Conservation (phyloP, 2,888 invertebrate species). For the Aphelenchoides bicaudatus region DNA sequence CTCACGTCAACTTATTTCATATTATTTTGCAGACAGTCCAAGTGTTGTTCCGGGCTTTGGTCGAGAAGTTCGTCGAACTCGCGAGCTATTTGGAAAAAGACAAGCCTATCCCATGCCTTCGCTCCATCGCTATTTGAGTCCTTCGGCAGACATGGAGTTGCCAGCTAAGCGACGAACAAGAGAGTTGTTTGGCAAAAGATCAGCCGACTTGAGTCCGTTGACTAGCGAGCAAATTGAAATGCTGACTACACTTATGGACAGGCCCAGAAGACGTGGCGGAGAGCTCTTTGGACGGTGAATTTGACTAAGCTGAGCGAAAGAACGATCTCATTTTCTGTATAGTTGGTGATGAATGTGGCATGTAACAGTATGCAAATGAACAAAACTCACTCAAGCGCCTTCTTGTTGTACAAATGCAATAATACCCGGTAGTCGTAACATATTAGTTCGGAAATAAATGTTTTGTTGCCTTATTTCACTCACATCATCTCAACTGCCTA, state of each 20-base stretch:
- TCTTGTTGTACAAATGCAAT: no score
- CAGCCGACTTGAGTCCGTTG: constrained; percentile 1
- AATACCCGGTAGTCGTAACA: no score
- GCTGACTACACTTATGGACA: constrained; percentile 9
- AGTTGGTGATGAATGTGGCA: no score
- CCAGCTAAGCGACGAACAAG: constrained; percentile 14
- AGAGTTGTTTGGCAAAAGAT: constrained; percentile 17
- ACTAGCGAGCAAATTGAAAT: constrained; percentile 2
- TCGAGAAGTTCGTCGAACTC: constrained; percentile 13
- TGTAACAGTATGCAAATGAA: no score
- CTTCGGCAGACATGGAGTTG: background rate
- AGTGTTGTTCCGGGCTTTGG: no score
- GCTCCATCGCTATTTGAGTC: background rate
- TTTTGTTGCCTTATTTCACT: constrained; percentile 2
- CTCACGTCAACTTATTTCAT: no score
- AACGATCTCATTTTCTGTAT: background rate
- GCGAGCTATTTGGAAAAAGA: constrained; percentile 19
- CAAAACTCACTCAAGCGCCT: no score
- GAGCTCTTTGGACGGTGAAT: constrained; percentile 16
- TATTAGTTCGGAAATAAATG: background rate
- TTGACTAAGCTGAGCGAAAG: background rate
- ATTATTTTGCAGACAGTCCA: no score
- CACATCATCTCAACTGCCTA: background rate
- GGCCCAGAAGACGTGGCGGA: constrained; percentile 16
- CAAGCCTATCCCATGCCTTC: constrained; percentile 11